Percentiles rank a stretch among this genome's conserved stretches.
phyloP scores from a whole-genome alignment of 2,888 invertebrate genomes.

The Tinea semifulvella region DNA sequence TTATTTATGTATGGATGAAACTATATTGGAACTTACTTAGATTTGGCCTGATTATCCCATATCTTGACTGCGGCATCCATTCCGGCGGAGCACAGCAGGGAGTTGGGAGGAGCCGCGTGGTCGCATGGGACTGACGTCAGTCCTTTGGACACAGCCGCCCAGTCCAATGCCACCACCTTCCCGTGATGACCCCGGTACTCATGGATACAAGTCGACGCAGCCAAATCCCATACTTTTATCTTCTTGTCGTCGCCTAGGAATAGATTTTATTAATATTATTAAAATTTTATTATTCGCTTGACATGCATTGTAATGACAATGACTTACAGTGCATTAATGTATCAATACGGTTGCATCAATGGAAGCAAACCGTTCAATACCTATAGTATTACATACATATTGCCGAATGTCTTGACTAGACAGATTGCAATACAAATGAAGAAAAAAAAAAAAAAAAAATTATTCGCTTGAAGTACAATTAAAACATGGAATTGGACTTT shows the following conservation, averaged over 20 bases:
- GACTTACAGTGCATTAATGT: too few relatives aligned
- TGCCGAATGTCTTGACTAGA: too few relatives aligned
- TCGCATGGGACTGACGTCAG: neutral
- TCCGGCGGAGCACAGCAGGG: conserved; percentile 72
- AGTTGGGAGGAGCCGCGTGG: conserved; percentile 30
- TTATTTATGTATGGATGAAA: neutral
- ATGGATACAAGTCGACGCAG: conserved; percentile 68
- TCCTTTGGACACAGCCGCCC: conserved; percentile 52
- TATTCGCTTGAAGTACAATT: too few relatives aligned
- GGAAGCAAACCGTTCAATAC: too few relatives aligned
- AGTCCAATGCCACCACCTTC: conserved; percentile 69
- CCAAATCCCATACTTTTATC: conserved; percentile 78
- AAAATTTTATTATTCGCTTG: too few relatives aligned
- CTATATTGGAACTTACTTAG: conserved; percentile 37
- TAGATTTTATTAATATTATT: too few relatives aligned
- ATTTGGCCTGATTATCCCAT: conserved; percentile 66
- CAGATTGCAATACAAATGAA: too few relatives aligned
- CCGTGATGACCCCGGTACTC: conserved; percentile 73
- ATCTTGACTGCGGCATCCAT: conserved; percentile 71
- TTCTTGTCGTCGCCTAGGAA: conserved; percentile 73
- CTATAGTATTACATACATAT: too few relatives aligned
- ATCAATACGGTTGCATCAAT: too few relatives aligned
- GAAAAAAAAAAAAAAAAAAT: too few relatives aligned
- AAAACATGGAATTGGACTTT: too few relatives aligned
- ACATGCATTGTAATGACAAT: too few relatives aligned